These are phyloP conservation scores for Notothenia rossii DNA, from an alignment of 2,113 vertebrate species.

Conservation along the genomic window DNA sequence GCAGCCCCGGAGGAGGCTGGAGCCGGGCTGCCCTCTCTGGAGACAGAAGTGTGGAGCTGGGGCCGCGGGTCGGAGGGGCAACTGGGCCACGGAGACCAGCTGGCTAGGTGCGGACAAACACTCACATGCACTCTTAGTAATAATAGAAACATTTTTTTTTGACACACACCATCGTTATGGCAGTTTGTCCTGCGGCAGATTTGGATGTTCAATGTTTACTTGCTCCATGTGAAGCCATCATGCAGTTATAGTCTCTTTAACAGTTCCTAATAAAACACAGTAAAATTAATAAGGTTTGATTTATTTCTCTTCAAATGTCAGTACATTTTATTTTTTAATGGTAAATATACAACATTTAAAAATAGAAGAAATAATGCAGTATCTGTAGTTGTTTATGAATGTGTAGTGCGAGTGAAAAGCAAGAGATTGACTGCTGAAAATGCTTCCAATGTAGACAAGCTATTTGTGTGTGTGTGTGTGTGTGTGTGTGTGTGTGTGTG, in stretches of 20 bases:
- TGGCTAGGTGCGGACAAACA: slow-evolving; percentile 87
- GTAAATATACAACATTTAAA: no score
- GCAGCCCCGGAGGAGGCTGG: slow-evolving; percentile 82
- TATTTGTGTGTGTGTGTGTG: no score
- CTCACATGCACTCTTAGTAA: background rate
- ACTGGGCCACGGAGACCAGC: slow-evolving; percentile 94
- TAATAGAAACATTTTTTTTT: background rate
- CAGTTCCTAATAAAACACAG: background rate
- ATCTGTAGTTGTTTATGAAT: no score
- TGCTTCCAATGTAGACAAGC: no score
- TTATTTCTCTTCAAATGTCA: no score
- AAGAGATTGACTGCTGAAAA: no score
- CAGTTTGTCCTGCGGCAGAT: background rate
- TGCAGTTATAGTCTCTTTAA: background rate
- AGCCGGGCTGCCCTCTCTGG: slow-evolving; percentile 88
- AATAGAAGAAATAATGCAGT: no score
- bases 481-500: no score
- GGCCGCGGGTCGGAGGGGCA: slow-evolving; percentile 96
- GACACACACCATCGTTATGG: no score
- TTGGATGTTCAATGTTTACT: background rate
- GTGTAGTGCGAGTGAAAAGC: no score
- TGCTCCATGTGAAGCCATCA: no score
- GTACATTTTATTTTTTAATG: background rate
- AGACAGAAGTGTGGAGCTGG: slow-evolving; percentile 98
- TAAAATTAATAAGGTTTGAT: no score